A percentile compares a stretch with the other conserved stretches of the same genome.
Conservation (phyloP, 2,113 vertebrate genomes). For the Orycteropus afer region DNA sequence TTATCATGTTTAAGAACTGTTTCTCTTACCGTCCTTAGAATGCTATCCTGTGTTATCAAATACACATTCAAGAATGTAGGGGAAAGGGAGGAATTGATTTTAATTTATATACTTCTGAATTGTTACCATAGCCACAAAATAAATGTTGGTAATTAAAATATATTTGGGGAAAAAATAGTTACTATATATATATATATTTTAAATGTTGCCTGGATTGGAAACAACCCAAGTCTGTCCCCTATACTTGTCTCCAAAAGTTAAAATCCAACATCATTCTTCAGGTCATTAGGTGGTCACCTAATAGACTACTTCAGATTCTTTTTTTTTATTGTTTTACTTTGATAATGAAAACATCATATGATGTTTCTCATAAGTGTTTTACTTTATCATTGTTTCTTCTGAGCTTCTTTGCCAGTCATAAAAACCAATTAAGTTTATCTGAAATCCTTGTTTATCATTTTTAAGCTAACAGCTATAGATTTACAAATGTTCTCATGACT, state of each 20-base stretch:
- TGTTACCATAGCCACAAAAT: background rate
- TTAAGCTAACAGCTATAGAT: background rate
- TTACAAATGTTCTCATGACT: background rate
- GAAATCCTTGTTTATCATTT: background rate
- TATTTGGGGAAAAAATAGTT: background rate
- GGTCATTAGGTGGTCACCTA: background rate
- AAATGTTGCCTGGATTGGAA: slow-evolving; percentile 3
- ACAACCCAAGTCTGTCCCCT: background rate
- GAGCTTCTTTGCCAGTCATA: background rate
- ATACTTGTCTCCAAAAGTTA: slow-evolving; percentile 2
- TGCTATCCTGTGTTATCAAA: background rate
- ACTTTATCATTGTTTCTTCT: background rate
- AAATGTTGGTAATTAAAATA: background rate
- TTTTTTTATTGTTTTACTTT: background rate
- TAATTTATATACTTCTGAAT: background rate
- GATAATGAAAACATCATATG: background rate
- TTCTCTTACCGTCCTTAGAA: background rate
- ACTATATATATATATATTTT: background rate
- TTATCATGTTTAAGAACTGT: background rate
- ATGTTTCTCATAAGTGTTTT: background rate
- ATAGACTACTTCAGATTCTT: background rate
- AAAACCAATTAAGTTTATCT: background rate
- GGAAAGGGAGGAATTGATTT: background rate
- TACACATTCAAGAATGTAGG: background rate
- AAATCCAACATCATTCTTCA: background rate